Conservation (phyloP, 2,113 vertebrate species). For the Verasper variegatus region DNA sequence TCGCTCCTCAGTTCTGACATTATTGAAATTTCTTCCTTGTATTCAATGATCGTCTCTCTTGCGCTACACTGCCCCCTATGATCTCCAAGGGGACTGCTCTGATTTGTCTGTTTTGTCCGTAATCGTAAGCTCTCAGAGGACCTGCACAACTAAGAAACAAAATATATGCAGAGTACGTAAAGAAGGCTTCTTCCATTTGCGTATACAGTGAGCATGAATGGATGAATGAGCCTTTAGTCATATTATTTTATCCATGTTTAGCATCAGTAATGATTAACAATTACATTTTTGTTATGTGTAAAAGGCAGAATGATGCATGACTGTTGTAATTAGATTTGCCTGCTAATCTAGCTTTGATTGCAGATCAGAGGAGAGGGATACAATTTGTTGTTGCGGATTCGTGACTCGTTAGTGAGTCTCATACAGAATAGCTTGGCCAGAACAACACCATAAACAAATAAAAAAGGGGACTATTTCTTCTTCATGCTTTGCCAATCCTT, state of each 20-base stretch:
- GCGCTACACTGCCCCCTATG: not conserved
- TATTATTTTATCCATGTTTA: not conserved
- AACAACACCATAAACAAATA: constrained; percentile 1
- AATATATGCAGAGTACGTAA: no score
- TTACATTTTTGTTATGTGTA: not conserved
- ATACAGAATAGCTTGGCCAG: not conserved
- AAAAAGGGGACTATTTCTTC: not conserved
- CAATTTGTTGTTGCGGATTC: not conserved
- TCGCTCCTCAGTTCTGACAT: no score
- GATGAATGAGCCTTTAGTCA: no score
- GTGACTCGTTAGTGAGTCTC: not conserved
- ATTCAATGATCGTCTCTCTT: no score
- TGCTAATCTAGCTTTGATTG: not conserved
- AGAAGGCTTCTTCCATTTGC: no score
- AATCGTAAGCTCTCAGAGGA: not conserved
- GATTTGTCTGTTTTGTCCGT: not conserved
- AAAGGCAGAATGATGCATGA: not conserved
- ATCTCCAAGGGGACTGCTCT: not conserved
- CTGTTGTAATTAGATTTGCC: not conserved
- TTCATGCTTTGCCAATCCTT: not conserved
- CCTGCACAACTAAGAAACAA: no score
- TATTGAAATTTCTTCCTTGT: no score
- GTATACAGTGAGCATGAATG: no score
- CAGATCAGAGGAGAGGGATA: not conserved
- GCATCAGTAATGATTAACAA: not conserved